Evolutionary conservation across 2,888 invertebrate genomes (phyloP).

Genomic region (Coelogynopora nodosa): DNA sequence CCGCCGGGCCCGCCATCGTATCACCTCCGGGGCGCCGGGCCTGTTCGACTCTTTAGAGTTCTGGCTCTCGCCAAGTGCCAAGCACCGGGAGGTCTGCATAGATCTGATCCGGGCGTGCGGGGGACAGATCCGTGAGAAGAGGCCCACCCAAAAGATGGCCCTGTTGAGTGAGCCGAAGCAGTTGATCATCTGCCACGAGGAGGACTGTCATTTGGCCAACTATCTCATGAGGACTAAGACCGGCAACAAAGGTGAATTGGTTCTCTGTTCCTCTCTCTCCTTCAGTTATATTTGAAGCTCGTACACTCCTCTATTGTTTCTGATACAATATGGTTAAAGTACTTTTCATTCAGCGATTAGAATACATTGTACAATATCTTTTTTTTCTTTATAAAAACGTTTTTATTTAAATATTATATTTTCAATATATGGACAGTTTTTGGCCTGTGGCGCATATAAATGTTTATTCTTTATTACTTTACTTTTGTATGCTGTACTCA

Average conservation of each 20-base stretch:
- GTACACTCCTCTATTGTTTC: too few species aligned
- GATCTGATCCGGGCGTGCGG: slow-evolving; percentile 38
- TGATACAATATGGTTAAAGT: too few species aligned
- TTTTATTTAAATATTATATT: too few species aligned
- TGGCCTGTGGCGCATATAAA: too few species aligned
- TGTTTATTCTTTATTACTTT: too few species aligned
- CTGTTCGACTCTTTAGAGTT: slow-evolving; percentile 40
- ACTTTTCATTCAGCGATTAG: too few species aligned
- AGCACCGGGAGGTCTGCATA: slow-evolving; percentile 40
- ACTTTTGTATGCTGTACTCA: too few species aligned
- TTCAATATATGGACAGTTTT: too few species aligned
- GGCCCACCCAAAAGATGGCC: slow-evolving; percentile 41
- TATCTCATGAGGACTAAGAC: slow-evolving; percentile 41
- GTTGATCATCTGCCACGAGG: slow-evolving; percentile 46
- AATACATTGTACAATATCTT: too few species aligned
- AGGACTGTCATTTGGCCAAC: slow-evolving; percentile 41
- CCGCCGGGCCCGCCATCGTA: slow-evolving; percentile 67
- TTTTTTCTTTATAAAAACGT: too few species aligned
- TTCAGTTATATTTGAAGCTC: too few species aligned
- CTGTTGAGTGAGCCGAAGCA: slow-evolving; percentile 43
- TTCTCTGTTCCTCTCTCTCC: background rate
- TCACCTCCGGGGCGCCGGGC: background rate
- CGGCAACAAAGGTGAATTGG: slow-evolving; percentile 40
- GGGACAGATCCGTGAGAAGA: slow-evolving; percentile 29
- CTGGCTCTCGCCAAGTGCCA: slow-evolving; percentile 39